phyloP scores from a whole-genome alignment of 2,888 invertebrate genomes.

The Zele albiditarsus region DNA sequence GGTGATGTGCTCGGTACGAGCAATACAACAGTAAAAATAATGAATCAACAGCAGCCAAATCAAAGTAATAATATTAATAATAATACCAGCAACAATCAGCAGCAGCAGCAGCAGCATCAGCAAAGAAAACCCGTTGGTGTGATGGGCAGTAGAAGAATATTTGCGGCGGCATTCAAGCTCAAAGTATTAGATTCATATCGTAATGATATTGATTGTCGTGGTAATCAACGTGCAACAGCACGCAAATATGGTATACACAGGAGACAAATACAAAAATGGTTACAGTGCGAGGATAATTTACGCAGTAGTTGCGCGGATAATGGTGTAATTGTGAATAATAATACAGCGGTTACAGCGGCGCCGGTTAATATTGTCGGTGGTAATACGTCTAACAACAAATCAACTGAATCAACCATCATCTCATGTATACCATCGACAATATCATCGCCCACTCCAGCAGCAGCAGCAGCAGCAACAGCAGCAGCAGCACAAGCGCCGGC shows the following conservation, averaged over 20 bases:
- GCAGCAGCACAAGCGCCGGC: constrained; percentile 64
- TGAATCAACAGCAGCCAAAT: constrained; percentile 63
- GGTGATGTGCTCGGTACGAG: constrained; percentile 73
- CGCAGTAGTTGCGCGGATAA: constrained; percentile 81
- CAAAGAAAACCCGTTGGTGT: constrained; percentile 65
- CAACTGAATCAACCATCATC: constrained; percentile 31
- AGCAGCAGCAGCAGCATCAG: constrained; percentile 68
- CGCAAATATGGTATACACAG: constrained; percentile 92
- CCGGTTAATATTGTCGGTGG: constrained; percentile 18
- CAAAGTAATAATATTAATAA: constrained; percentile 58
- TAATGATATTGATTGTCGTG: constrained; percentile 89
- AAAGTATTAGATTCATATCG: constrained; percentile 92
- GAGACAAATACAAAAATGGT: constrained; percentile 93
- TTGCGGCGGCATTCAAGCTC: constrained; percentile 91
- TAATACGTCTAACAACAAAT: constrained; percentile 19
- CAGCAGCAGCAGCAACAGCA: constrained; percentile 45
- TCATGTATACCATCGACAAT: constrained; percentile 44
- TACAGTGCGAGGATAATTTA: constrained; percentile 87
- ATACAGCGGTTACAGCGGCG: not conserved
- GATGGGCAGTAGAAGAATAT: constrained; percentile 90
- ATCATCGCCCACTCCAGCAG: constrained; percentile 59
- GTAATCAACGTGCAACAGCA: constrained; percentile 91
- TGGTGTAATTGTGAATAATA: constrained; percentile 46
- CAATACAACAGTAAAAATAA: constrained; percentile 70
- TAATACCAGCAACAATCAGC: no score